phyloP scores from a whole-genome alignment of 2,113 vertebrate genomes.

The Hyla sarda region DNA sequence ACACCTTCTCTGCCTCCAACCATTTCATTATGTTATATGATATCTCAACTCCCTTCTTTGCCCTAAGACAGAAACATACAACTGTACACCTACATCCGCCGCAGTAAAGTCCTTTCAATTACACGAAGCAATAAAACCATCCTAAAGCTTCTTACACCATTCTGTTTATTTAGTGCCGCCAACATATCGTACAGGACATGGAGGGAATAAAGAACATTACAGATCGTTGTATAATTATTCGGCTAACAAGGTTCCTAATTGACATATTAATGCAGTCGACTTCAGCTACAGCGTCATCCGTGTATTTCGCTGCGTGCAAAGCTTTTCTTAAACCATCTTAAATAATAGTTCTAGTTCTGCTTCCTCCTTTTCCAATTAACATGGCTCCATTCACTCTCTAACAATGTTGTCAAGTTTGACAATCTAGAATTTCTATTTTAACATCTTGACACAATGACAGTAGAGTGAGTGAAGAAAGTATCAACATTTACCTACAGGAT shows the following conservation, averaged over 20 bases:
- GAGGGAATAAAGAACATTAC: background rate
- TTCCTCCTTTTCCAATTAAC: constrained; percentile 46
- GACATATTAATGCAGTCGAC: background rate
- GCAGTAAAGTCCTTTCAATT: constrained; percentile 8
- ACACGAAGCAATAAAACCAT: background rate
- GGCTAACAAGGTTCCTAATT: background rate
- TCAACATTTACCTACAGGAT: constrained; percentile 30
- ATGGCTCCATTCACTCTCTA: constrained; percentile 66
- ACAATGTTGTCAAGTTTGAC: constrained; percentile 68
- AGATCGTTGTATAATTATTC: background rate
- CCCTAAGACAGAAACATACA: background rate
- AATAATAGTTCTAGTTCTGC: background rate
- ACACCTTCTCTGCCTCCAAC: constrained; percentile 25
- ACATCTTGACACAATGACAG: constrained; percentile 51
- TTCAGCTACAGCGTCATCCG: background rate
- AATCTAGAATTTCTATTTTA: constrained; percentile 70
- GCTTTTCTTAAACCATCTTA: background rate
- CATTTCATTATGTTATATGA: constrained; percentile 31
- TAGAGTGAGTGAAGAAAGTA: constrained; percentile 38
- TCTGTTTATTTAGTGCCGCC: background rate
- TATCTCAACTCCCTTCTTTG: constrained; percentile 7
- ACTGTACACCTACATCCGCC: background rate
- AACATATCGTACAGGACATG: background rate
- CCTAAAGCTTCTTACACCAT: background rate
- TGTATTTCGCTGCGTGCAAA: background rate